A percentile compares a stretch with the other conserved stretches of the same genome.
These are phyloP conservation scores for Archegozetes longisetosus DNA, from an alignment of 1,140 invertebrate genomes.

Conservation along the genomic window DNA sequence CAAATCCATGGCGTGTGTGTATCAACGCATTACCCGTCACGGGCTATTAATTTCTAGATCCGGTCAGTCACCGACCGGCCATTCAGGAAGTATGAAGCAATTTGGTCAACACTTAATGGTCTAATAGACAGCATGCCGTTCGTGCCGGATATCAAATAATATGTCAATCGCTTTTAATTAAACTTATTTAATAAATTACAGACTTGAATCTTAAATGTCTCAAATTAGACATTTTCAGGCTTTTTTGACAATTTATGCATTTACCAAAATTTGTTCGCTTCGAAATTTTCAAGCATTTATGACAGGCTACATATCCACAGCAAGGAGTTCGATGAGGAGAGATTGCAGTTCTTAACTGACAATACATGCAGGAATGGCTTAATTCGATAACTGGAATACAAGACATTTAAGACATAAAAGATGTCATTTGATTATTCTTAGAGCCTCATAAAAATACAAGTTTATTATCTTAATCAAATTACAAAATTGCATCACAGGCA, in stretches of 20 bases:
- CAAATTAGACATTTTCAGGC: background rate
- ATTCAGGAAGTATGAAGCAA: background rate
- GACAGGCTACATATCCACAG: background rate
- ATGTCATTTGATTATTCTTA: no score
- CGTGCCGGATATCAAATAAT: background rate
- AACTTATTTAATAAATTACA: background rate
- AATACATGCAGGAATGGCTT: background rate
- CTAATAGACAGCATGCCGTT: no score
- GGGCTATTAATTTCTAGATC: slow-evolving; percentile 12
- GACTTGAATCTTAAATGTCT: background rate
- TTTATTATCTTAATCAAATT: no score
- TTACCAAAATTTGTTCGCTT: background rate
- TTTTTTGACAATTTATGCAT: background rate
- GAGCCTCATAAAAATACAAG: no score
- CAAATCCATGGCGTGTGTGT: no score
- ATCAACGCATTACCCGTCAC: background rate
- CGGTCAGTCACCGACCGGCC: background rate
- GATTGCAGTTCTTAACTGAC: background rate
- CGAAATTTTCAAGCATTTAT: background rate
- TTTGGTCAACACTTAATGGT: background rate
- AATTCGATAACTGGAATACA: no score
- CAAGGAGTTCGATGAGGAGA: background rate
- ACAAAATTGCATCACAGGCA: background rate
- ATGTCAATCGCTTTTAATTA: background rate
- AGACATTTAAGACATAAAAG: no score